phyloP scores from a whole-genome alignment of 1,140 invertebrate species.

The Meloidogyne exigua region DNA sequence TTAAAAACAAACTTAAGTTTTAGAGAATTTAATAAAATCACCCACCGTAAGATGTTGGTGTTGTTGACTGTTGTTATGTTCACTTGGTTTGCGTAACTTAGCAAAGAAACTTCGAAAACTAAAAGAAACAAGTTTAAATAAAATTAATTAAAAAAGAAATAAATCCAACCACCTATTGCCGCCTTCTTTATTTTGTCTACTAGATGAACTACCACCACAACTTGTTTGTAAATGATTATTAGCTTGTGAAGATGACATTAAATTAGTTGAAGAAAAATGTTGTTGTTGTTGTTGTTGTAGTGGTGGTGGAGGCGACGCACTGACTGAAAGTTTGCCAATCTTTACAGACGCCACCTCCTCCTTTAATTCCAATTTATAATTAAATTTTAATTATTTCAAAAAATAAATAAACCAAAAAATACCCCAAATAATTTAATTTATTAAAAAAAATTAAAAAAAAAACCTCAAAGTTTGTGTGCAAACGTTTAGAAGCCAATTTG shows the following conservation, averaged over 20 bases:
- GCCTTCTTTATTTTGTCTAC: conserved; percentile 4
- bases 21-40: background rate
- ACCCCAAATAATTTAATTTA: background rate
- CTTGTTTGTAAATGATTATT: conserved; percentile 9
- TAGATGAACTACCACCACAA: conserved; percentile 20
- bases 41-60: background rate
- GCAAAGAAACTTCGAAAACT: conserved; percentile 47
- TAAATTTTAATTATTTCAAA: too few species aligned
- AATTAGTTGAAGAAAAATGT: background rate
- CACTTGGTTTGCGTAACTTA: conserved; percentile 53
- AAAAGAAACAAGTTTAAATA: background rate
- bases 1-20: too few species aligned
- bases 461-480: conserved; percentile 30
- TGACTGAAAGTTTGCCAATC: conserved; percentile 34
- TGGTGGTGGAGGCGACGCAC: background rate
- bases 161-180: conserved; percentile 6
- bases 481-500: conserved; percentile 37
- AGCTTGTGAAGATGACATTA: conserved; percentile 18
- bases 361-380: background rate
- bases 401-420: too few species aligned
- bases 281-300: background rate
- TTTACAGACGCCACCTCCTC: conserved; percentile 41
- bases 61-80: conserved; percentile 30
- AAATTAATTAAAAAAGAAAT: too few species aligned
- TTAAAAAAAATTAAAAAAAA: background rate